These are phyloP conservation scores for Python bivittatus DNA, from an alignment of 2,113 vertebrate genomes.

Conservation along the genomic window DNA sequence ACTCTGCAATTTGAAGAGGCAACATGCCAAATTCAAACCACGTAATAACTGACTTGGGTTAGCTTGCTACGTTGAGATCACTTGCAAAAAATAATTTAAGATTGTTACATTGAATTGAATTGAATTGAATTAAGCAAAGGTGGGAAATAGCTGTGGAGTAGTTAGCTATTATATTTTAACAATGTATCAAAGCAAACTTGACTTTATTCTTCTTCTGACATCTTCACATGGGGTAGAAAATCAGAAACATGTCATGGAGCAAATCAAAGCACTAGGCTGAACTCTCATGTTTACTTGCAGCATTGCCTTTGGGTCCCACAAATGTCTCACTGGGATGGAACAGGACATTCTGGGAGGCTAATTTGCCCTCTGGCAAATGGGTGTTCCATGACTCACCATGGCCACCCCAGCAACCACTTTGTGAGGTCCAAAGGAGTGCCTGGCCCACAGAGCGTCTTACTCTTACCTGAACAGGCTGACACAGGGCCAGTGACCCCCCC, in stretches of 20 bases:
- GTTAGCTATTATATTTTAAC: not conserved
- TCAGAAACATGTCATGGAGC: not conserved
- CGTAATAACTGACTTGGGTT: not conserved
- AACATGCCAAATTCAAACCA: not conserved
- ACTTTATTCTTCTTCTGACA: not conserved
- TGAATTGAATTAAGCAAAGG: not conserved
- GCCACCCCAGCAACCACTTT: not conserved
- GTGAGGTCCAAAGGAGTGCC: not conserved
- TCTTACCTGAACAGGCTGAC: not conserved
- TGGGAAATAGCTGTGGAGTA: not conserved
- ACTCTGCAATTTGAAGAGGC: not conserved
- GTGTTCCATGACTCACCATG: not conserved
- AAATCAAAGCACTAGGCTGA: not conserved
- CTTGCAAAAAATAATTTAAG: not conserved
- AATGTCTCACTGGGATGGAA: not conserved
- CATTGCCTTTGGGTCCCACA: not conserved
- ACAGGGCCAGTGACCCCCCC: not conserved
- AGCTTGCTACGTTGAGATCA: not conserved
- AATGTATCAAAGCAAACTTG: not conserved
- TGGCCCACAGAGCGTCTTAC: not conserved
- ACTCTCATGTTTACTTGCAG: not conserved
- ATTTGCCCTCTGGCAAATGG: not conserved
- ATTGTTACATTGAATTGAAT: not conserved
- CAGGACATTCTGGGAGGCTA: not conserved
- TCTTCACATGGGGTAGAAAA: not conserved